Conservation (phyloP, 2,888 invertebrate genomes). For the Pediacus dermestoides region DNA sequence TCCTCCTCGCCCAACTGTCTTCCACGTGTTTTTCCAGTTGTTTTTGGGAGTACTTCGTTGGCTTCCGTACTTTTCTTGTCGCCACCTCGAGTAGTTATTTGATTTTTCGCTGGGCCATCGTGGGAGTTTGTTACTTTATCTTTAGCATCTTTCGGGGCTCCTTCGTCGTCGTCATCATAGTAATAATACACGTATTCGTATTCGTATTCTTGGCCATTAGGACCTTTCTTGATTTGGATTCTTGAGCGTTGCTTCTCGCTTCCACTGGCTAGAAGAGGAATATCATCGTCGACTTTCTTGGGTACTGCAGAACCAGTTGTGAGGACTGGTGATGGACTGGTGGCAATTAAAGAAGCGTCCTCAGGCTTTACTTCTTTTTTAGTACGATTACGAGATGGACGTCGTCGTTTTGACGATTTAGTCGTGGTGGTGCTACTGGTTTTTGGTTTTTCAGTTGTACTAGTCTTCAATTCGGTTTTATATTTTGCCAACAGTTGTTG, state of each 20-base stretch:
- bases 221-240: constrained; percentile 82
- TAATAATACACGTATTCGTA: constrained; percentile 91
- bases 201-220: constrained; percentile 86
- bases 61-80: constrained; percentile 42
- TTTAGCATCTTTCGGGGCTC: constrained; percentile 37
- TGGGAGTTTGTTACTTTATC: constrained; percentile 53
- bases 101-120: constrained; percentile 58
- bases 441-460: constrained; percentile 25
- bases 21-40: constrained; percentile 35
- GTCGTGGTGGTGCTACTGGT: constrained; percentile 20
- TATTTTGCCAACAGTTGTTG: constrained; percentile 43
- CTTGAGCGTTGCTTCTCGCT: constrained; percentile 68
- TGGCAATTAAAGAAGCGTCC: constrained; percentile 43
- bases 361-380: constrained; percentile 40
- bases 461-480: constrained; percentile 38
- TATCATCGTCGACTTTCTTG: constrained; percentile 33
- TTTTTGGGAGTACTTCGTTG: constrained; percentile 62
- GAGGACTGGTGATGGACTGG: constrained; percentile 55
- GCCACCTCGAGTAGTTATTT: constrained; percentile 45
- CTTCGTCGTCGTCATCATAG: constrained; percentile 72
- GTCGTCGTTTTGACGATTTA: constrained; percentile 15
- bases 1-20: constrained; percentile 51
- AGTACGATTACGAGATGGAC: constrained; percentile 24
- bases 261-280: constrained; percentile 53
- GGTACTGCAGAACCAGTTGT: constrained; percentile 42